Conservation (phyloP, 2,888 invertebrate species). For the Eilema griseolum region DNA sequence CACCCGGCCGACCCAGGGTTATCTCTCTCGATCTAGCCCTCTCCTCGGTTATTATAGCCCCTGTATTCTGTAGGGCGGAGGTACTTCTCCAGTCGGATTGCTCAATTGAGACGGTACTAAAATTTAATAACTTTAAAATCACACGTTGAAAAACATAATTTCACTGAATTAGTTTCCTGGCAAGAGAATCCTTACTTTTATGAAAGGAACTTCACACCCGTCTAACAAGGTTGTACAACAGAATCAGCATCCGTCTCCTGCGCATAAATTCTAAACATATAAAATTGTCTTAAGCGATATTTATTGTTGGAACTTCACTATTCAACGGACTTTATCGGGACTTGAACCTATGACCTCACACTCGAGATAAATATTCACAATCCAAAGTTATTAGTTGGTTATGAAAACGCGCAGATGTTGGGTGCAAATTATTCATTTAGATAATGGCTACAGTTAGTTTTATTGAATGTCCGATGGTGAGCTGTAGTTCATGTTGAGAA, state of each 20-base stretch:
- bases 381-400: slow-evolving; percentile 68
- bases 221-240: background rate
- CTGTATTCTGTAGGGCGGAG: no score
- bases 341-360: slow-evolving; percentile 67
- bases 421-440: slow-evolving; percentile 75
- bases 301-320: slow-evolving; percentile 50
- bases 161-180: background rate
- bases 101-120: no score
- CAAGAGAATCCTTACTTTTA: background rate
- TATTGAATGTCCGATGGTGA: slow-evolving; percentile 62
- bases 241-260: background rate
- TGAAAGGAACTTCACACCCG: background rate
- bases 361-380: slow-evolving; percentile 55
- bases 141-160: no score
- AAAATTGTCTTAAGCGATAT: slow-evolving; percentile 33
- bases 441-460: slow-evolving; percentile 75
- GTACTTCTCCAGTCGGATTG: no score
- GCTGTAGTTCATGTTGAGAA: slow-evolving; percentile 5
- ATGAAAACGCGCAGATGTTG: slow-evolving; percentile 72
- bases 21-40: no score
- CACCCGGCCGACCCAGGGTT: no score
- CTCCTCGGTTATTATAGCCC: no score
- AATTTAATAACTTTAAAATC: no score
- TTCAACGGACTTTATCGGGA: slow-evolving; percentile 53
- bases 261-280: slow-evolving; percentile 8